Evolutionary conservation across 2,113 vertebrate species (phyloP).

Genomic region (Nibea coibor): DNA sequence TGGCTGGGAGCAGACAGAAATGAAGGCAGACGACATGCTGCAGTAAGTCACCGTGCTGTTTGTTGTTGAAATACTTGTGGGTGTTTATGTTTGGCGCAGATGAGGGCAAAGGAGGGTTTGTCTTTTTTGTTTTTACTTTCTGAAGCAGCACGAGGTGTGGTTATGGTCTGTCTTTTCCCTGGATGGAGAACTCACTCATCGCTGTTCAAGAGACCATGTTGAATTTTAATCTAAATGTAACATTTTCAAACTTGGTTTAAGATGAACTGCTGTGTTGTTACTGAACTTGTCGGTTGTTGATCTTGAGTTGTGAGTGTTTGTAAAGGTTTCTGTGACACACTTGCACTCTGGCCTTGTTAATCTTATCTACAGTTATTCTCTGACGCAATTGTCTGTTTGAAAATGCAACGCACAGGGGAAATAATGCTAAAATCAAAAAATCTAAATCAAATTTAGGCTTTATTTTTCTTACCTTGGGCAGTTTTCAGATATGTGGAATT

Average conservation of each 20-base stretch:
- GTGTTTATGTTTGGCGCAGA: constrained; percentile 33
- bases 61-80: constrained; percentile 53
- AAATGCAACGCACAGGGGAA: background rate
- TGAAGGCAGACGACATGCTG: constrained; percentile 95
- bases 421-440: background rate
- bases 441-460: background rate
- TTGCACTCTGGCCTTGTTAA: background rate
- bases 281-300: background rate
- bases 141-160: background rate
- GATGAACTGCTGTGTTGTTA: background rate
- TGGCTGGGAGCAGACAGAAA: constrained; percentile 98
- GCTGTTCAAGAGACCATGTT: background rate
- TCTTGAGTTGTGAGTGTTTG: background rate
- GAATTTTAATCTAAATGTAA: too few relatives aligned
- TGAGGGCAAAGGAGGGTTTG: constrained; percentile 5
- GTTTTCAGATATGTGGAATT: background rate
- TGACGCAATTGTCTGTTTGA: background rate
- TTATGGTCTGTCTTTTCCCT: background rate
- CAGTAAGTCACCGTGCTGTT: constrained; percentile 85
- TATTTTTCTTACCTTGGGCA: background rate
- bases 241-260: too few relatives aligned
- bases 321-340: background rate
- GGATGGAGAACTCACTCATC: background rate
- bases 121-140: background rate
- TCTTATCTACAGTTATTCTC: background rate